Base-by-base conservation (phyloP, 2,113 vertebrate species). In the Chionomys nivalis region DNA sequence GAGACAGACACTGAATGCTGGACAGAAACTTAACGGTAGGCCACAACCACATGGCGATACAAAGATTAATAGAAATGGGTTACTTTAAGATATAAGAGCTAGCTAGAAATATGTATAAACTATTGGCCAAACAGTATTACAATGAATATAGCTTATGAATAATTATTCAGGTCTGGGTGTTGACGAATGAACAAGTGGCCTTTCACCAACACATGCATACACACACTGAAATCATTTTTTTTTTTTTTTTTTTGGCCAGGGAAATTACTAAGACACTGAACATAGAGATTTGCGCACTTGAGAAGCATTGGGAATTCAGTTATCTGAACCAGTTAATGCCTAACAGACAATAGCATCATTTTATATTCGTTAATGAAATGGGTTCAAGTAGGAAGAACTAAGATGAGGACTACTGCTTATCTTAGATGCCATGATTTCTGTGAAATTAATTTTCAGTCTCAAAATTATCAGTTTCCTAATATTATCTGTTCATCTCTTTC, bases 251-350 rank as follows among this genome's bases (percentile, higher is more conserved):
- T 73, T 23, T n/a, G n/a, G 14, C 12, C 42, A 68, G 10, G 28
- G 61, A 91, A 89, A 81, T 91, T 39, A 82, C 7, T 26, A 26
- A 87, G 19, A 23, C 68, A 78, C 24, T 68, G 33, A 87, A 31
- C 16, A 55, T 44, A 93, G 78, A 95, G 36, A 94, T 87, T 68
- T 63, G 63, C 68, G 39, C 91, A 33, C 90, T 28, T 16, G 68
- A 42, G 21, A 95, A 93, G 21, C 28, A 83, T 1, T 66, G 39
- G 47, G 76, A 89, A 70, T 47, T 70, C 21, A 86, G 16, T 86
- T 87, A 21, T 21, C 77, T 58, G n/a, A 95, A 92, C 9, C 70
- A 87, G 91, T 87, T 93, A 96, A 90, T 96, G 58, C 11, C 33
- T 44, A 66, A 82, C 28, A 83, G 75, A 83, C 44, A 36, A 90